Conservation (phyloP, 2,888 invertebrate genomes). For the Drosophila meridiana region DNA sequence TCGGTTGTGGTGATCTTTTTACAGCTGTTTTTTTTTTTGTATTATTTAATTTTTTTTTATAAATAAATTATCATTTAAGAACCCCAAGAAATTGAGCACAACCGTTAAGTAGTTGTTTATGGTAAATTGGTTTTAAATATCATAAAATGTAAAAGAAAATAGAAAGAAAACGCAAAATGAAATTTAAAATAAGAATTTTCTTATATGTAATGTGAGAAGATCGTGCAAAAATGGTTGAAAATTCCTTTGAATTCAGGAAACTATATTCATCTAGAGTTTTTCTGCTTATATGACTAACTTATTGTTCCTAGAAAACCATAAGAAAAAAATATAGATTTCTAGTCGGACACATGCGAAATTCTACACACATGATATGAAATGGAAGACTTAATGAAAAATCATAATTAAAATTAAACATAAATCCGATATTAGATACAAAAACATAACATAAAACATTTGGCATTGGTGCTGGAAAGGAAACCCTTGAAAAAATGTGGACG, state of each 20-base stretch:
- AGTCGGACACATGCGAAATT: slow-evolving; percentile 56
- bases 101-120: slow-evolving; percentile 45
- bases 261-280: background rate
- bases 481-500: slow-evolving; percentile 15
- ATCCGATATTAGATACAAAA: slow-evolving; percentile 55
- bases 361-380: slow-evolving; percentile 54
- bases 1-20: slow-evolving; percentile 90
- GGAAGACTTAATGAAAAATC: slow-evolving; percentile 22
- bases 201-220: background rate
- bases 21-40: slow-evolving; percentile 82
- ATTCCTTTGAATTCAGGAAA: background rate
- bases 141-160: slow-evolving; percentile 49
- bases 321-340: slow-evolving; percentile 8
- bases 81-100: slow-evolving; percentile 39
- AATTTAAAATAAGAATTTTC: slow-evolving; percentile 36
- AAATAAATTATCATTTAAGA: slow-evolving; percentile 55
- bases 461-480: slow-evolving; percentile 20
- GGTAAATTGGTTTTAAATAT: slow-evolving; percentile 37
- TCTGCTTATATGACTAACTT: slow-evolving; percentile 26
- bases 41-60: slow-evolving; percentile 30
- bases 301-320: slow-evolving; percentile 19
- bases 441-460: slow-evolving; percentile 67
- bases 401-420: slow-evolving; percentile 21
- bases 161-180: slow-evolving; percentile 51
- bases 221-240: slow-evolving; percentile 23